Evolutionary conservation across 2,113 vertebrate species (phyloP).

Genomic region (Oxygymnocypris stewartii): DNA sequence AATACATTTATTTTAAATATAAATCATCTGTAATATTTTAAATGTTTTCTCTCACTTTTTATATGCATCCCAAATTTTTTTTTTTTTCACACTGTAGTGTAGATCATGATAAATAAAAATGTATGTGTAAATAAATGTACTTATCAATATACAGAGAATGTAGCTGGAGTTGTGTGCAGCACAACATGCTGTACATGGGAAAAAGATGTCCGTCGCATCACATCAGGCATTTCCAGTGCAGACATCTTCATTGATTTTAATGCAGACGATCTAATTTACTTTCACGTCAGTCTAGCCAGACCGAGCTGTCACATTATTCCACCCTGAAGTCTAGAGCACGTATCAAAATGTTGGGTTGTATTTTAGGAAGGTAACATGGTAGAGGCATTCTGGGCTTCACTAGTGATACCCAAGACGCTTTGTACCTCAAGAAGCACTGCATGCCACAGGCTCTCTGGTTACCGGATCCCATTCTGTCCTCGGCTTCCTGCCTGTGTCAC

Average conservation of each 20-base stretch:
- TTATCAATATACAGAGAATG: too few species aligned
- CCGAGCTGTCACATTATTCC: neutral
- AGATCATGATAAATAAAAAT: too few species aligned
- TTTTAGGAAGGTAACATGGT: conserved; percentile 7
- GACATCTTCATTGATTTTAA: conserved; percentile 5
- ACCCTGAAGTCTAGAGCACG: neutral
- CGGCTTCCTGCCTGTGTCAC: conserved; percentile 46
- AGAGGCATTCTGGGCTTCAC: conserved; percentile 37
- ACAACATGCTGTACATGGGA: neutral
- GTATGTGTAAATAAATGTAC: too few species aligned
- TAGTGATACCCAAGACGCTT: conserved; percentile 46
- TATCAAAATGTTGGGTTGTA: neutral
- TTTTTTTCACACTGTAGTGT: too few species aligned
- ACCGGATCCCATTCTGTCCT: conserved; percentile 50
- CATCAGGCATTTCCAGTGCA: neutral
- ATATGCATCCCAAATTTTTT: too few species aligned
- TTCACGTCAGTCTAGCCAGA: conserved; percentile 10
- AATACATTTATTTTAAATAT: too few species aligned
- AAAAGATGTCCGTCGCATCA: neutral
- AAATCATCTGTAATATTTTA: too few species aligned
- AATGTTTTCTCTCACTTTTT: too few species aligned
- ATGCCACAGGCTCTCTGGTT: conserved; percentile 47
- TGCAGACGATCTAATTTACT: neutral
- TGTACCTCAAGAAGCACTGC: conserved; percentile 47
- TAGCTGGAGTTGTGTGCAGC: too few species aligned